A percentile compares a stretch with the other conserved stretches of the same genome.
Conservation (phyloP, 2,888 invertebrate genomes). For the Metallyticus violacea region DNA sequence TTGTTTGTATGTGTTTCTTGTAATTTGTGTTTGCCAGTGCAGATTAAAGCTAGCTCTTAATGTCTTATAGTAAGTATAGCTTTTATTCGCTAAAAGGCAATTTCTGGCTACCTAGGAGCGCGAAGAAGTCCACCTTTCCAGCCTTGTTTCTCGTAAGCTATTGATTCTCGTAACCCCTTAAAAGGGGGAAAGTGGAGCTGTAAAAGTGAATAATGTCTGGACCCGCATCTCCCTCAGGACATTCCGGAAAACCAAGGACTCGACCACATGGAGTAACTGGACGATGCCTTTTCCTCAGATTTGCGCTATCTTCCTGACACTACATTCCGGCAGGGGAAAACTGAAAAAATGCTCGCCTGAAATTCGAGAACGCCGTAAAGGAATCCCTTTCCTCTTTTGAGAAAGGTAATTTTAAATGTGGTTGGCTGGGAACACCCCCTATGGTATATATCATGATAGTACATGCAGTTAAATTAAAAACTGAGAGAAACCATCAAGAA, state of each 20-base stretch:
- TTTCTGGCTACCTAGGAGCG: not conserved
- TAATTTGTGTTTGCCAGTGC: not conserved
- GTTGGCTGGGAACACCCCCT: not conserved
- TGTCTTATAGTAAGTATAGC: no score
- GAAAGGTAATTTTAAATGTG: conserved; percentile 15
- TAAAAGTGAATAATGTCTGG: not conserved
- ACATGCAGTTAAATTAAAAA: conserved; percentile 12
- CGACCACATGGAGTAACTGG: not conserved
- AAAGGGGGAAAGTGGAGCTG: not conserved
- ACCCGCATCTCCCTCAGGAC: not conserved
- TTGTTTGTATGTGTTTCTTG: no score
- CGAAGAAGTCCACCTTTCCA: not conserved
- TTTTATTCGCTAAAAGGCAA: not conserved
- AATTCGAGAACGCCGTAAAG: not conserved
- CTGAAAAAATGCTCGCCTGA: not conserved
- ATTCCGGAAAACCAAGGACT: not conserved
- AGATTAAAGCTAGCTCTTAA: not conserved
- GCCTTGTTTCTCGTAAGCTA: not conserved
- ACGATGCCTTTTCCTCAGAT: not conserved
- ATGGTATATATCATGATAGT: conserved; percentile 6
- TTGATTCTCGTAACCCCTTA: not conserved
- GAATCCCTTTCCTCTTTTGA: not conserved
- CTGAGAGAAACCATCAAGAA: conserved; percentile 6
- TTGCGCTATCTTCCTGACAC: not conserved
- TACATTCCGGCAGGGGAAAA: not conserved